Conservation (phyloP, 2,888 invertebrate genomes). For the Lepas anatifera region DNA sequence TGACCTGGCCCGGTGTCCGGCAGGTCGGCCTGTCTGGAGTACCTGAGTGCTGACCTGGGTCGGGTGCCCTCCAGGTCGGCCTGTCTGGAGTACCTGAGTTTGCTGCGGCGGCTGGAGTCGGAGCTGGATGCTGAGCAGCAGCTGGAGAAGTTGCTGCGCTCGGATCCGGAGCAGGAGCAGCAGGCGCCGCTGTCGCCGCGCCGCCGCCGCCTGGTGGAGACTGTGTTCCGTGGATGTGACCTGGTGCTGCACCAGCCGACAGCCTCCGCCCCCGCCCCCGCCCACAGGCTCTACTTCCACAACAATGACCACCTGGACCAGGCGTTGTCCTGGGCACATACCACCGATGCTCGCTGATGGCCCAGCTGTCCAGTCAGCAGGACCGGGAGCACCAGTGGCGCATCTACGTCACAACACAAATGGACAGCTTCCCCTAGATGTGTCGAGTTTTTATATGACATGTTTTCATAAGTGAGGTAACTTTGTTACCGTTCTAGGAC, state of each 20-base stretch:
- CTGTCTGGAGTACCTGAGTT: constrained; percentile 2
- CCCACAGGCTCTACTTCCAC: not conserved
- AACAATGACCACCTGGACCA: constrained; percentile 3
- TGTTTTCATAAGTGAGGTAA: too few species aligned
- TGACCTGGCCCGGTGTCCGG: too few species aligned
- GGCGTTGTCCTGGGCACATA: not conserved
- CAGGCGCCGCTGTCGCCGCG: not conserved
- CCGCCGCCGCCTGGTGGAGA: not conserved
- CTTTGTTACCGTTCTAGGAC: too few species aligned
- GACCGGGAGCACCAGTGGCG: too few species aligned
- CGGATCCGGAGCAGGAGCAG: too few species aligned
- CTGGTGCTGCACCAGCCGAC: not conserved
- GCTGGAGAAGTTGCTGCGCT: not conserved
- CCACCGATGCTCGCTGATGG: not conserved
- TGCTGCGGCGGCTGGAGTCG: not conserved
- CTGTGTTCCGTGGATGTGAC: constrained; percentile 4
- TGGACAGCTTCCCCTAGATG: too few species aligned
- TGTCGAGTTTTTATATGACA: too few species aligned
- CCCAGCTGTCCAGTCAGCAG: too few species aligned
- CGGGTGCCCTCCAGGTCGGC: too few species aligned
- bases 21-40: too few species aligned
- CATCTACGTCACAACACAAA: too few species aligned
- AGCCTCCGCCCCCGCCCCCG: not conserved
- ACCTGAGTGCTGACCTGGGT: too few species aligned
- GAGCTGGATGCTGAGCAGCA: not conserved